Conservation (phyloP, 2,888 invertebrate species). For the Zaprionus lineosus region DNA sequence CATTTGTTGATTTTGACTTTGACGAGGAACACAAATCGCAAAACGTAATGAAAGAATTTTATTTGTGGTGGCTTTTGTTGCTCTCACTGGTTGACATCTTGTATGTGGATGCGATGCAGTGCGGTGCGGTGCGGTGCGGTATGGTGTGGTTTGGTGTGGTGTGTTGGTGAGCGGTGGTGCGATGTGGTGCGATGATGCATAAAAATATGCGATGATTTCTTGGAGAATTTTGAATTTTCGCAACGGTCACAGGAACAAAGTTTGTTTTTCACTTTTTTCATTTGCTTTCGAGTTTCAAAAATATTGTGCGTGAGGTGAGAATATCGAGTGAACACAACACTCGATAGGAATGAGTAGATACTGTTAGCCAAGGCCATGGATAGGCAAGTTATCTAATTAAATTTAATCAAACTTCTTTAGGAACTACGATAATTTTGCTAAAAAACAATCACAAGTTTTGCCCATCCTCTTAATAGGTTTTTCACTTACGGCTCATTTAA, state of each 20-base stretch:
- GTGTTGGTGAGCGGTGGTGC: constrained; percentile 18
- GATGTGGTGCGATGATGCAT: constrained; percentile 30
- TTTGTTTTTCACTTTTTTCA: constrained; percentile 26
- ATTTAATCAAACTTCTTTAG: too few species aligned
- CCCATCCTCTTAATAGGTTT: background rate
- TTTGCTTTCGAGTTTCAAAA: background rate
- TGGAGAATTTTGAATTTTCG: constrained; percentile 18
- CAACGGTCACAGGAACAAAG: constrained; percentile 42
- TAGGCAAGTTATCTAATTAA: too few species aligned
- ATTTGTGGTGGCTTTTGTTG: constrained; percentile 2
- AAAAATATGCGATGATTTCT: constrained; percentile 19
- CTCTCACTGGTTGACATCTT: background rate
- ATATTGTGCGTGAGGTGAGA: background rate
- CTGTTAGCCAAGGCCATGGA: too few species aligned
- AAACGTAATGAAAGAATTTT: constrained; percentile 23
- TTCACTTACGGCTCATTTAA: constrained; percentile 44
- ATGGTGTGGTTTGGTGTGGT: constrained; percentile 30
- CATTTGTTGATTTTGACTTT: constrained; percentile 9
- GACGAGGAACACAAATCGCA: constrained; percentile 24
- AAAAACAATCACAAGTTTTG: constrained; percentile 6
- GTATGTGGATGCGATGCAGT: constrained; percentile 19
- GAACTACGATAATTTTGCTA: too few species aligned
- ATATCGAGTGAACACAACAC: background rate
- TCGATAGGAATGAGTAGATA: background rate
- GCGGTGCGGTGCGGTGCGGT: constrained; percentile 31